phyloP scores from a whole-genome alignment of 2,888 invertebrate genomes.

The Ectobius pallidus region DNA sequence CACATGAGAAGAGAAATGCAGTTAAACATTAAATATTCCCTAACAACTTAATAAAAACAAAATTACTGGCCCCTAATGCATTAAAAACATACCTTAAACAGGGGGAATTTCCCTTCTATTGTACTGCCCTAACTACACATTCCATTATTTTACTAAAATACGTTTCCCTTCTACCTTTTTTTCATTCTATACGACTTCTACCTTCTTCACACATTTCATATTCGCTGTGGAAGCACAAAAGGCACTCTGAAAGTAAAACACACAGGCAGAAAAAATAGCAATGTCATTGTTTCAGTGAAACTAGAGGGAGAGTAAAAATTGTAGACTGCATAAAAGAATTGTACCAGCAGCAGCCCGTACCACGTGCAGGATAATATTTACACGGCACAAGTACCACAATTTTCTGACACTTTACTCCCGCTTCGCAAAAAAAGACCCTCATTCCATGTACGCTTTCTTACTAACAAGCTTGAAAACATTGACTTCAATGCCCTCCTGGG shows the following conservation, averaged over 20 bases:
- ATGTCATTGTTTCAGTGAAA: constrained; percentile 10
- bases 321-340: background rate
- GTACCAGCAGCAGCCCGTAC: background rate
- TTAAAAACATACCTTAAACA: too few relatives aligned
- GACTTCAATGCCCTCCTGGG: background rate
- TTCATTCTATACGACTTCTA: background rate
- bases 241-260: background rate
- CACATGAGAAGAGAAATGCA: too few relatives aligned
- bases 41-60: too few relatives aligned
- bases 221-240: constrained; percentile 6
- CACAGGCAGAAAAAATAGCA: background rate
- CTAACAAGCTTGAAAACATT: background rate
- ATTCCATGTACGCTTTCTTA: background rate
- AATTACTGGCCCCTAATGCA: too few relatives aligned
- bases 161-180: too few relatives aligned
- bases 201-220: background rate
- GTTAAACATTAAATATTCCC: too few relatives aligned
- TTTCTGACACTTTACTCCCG: constrained; percentile 14
- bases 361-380: constrained; percentile 10
- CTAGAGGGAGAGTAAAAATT: background rate
- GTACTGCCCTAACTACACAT: background rate
- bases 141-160: background rate
- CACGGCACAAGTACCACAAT: background rate
- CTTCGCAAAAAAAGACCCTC: too few relatives aligned
- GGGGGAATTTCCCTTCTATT: background rate